Conservation (phyloP, 1,140 invertebrate species). For the Dreissena rostriformis region DNA sequence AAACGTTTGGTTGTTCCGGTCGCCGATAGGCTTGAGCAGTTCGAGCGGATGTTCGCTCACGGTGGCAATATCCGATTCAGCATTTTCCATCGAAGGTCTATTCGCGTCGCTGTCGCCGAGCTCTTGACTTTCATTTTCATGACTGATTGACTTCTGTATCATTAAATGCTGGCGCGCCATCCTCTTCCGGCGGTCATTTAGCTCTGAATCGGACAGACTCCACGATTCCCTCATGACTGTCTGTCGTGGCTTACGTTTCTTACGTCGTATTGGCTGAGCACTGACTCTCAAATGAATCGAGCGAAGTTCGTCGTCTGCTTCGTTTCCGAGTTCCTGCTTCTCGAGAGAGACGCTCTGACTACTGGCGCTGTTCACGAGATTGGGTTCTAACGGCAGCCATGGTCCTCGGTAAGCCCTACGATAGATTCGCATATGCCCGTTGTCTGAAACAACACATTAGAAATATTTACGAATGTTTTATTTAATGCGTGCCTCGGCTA, state of each 20-base stretch:
- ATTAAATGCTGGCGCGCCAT: conserved; percentile 2
- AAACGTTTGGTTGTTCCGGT: too few relatives aligned
- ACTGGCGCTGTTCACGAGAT: conserved; percentile 38
- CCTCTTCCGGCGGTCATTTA: conserved; percentile 30
- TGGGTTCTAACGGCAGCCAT: conserved; percentile 31
- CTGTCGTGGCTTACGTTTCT: conserved; percentile 1
- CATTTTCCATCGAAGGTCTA: too few relatives aligned
- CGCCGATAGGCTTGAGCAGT: too few relatives aligned
- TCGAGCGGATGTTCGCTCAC: too few relatives aligned
- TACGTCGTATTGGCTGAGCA: neutral
- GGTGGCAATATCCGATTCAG: too few relatives aligned
- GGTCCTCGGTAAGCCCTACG: conserved; percentile 25
- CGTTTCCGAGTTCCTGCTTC: conserved; percentile 34
- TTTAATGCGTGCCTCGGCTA: too few relatives aligned
- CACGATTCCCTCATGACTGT: conserved; percentile 24
- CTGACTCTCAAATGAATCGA: too few relatives aligned
- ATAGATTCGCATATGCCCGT: conserved; percentile 32
- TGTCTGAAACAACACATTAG: neutral
- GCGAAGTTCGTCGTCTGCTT: conserved; percentile 45
- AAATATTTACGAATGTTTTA: too few relatives aligned
- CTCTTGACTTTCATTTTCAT: too few relatives aligned
- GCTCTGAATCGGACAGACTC: conserved; percentile 49
- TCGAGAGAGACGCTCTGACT: conserved; percentile 35
- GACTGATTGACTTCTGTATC: neutral
- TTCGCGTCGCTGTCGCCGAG: too few relatives aligned